phyloP scores from a whole-genome alignment of 2,113 vertebrate genomes.

The Caranx ignobilis region DNA sequence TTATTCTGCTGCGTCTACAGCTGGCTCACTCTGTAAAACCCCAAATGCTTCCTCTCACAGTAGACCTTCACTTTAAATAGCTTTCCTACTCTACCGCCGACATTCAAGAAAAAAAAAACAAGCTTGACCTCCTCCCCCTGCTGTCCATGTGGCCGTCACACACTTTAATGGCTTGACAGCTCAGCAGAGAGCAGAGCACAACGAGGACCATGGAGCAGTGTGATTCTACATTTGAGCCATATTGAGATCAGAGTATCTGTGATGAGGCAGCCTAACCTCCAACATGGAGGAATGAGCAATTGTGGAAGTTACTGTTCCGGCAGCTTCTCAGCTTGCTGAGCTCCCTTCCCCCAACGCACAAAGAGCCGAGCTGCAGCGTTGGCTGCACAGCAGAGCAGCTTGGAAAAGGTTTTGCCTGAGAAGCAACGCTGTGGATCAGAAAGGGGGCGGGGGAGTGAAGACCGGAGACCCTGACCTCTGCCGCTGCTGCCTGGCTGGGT shows the following conservation, averaged over 20 bases:
- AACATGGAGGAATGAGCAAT: constrained; percentile 48
- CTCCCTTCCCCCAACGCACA: constrained; percentile 61
- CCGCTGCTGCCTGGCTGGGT: neutral
- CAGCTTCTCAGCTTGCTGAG: constrained; percentile 39
- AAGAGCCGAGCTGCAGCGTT: constrained; percentile 48
- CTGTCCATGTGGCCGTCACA: constrained; percentile 17
- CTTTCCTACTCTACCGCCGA: constrained; percentile 22
- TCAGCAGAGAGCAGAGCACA: neutral
- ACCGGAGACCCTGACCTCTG: constrained; percentile 37
- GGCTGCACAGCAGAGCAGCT: constrained; percentile 52
- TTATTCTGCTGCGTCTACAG: constrained; percentile 18
- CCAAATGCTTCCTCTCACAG: constrained; percentile 27
- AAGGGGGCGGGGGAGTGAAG: neutral
- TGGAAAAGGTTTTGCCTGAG: constrained; percentile 52
- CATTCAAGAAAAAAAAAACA: constrained; percentile 35
- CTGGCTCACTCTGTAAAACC: constrained; percentile 17
- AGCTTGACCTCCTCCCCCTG: constrained; percentile 39
- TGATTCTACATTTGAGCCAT: neutral
- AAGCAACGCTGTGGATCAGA: constrained; percentile 11
- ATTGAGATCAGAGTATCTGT: constrained; percentile 17
- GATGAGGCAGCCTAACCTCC: constrained; percentile 48
- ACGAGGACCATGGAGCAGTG: neutral
- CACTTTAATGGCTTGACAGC: constrained; percentile 12
- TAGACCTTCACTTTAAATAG: constrained; percentile 52
- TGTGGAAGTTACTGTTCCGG: constrained; percentile 38